Conservation (phyloP, 2,888 invertebrate species). For the Euclidia mi region DNA sequence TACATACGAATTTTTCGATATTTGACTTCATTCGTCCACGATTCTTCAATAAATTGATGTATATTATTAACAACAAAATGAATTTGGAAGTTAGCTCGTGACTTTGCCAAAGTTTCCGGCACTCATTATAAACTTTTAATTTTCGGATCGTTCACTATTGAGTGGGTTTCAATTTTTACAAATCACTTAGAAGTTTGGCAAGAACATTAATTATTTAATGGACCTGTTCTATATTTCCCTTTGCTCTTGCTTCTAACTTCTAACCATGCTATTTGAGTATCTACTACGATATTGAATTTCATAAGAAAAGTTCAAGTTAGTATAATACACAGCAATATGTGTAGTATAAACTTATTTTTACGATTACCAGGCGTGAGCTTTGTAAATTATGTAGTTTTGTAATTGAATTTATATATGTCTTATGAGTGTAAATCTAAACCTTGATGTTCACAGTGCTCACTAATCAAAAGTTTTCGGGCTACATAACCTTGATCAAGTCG, state of each 20-base stretch:
- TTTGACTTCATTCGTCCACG: no score
- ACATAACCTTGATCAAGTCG: no score
- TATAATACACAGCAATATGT: no score
- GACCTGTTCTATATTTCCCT: neutral
- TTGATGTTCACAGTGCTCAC: no score
- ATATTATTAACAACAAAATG: slow-evolving; percentile 2
- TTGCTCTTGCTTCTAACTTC: neutral
- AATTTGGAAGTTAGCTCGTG: slow-evolving; percentile 3
- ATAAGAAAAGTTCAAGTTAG: no score
- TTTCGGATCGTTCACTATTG: slow-evolving; percentile 9
- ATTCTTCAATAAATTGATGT: neutral
- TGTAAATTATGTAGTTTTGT: no score
- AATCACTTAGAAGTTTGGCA: slow-evolving; percentile 7
- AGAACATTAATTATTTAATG: slow-evolving; percentile 6
- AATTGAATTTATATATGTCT: no score
- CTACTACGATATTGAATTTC: neutral
- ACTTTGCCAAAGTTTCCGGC: slow-evolving; percentile 3
- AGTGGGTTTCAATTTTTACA: slow-evolving; percentile 11
- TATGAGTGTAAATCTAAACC: no score
- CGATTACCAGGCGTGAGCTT: no score
- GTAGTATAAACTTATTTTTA: no score
- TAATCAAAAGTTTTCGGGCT: no score
- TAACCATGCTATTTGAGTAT: neutral
- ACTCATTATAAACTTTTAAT: slow-evolving; percentile 12
- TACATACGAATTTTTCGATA: no score